Evolutionary conservation across 1,140 invertebrate genomes (phyloP), one percentile per base, ranked within the genome.

Genomic region (Monochamus saltuarius): DNA sequence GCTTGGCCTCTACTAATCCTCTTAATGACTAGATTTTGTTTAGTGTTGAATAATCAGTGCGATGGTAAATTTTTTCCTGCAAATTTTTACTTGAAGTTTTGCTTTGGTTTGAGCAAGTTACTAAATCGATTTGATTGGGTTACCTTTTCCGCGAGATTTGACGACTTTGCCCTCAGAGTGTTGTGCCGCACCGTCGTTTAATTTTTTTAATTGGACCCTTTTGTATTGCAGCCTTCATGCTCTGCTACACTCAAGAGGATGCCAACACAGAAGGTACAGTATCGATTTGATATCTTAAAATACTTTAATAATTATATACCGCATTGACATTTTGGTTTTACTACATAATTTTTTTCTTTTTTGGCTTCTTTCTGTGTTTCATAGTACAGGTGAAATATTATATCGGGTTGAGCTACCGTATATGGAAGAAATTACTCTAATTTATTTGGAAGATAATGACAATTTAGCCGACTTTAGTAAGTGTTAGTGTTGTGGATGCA

Each of bases 231-330:
- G 90, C 89, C 79, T 92, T 91, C 84, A 92, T 92, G 90, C 85
- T 92, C 81, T 92, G 90, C 83, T 92, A 92, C 83, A 91, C 90
- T 73, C 89, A 91, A 83, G 90, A 92, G 81, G 90, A 92, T 81
- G 84, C 89, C 70, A 90, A 89, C 80, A 85, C 87, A 70, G 89
- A 92, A 89, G 90, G 90, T 92, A 89, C 84, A 85, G 74, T 77
- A 73, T 73, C 46, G 17, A 50, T 66, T 73, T 55, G 56, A 66
- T 61, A 40, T 14, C n/a, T 45, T 34, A 17, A 54, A 56, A 56
- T 35, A 38, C 16, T 14, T 14, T 38, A 9, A 14, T 22, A 36
- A 14, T 38, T 7, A 11, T 38, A 45, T 57, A 57, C 45, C 10
- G 45, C 42, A 17, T 55, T 59, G 56, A 57, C 43, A 59, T 58